A percentile compares a stretch with the other conserved stretches of the same genome.
phyloP scores from a whole-genome alignment of 2,888 invertebrate genomes.

The Lymantria dispar region DNA sequence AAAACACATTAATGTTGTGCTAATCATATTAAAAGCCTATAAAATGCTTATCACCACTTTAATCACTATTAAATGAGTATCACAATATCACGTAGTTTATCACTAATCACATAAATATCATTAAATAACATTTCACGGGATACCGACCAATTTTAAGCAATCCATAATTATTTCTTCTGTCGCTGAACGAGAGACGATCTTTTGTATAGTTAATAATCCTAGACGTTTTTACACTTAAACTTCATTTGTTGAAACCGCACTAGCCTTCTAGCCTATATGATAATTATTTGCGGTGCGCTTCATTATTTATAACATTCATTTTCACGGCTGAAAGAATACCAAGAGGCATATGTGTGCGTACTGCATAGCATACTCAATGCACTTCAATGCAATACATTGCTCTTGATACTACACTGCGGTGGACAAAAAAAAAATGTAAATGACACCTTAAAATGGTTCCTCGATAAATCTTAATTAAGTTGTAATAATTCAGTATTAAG shows the following conservation, averaged over 20 bases:
- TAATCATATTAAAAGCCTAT: too few relatives aligned
- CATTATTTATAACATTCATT: slow-evolving; percentile 82
- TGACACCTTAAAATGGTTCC: too few relatives aligned
- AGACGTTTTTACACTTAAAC: slow-evolving; percentile 30
- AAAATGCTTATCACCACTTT: neutral
- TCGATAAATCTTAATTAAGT: too few relatives aligned
- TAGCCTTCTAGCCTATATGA: slow-evolving; percentile 74
- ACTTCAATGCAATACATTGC: neutral
- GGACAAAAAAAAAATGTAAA: neutral
- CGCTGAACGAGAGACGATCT: slow-evolving; percentile 30
- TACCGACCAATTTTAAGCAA: slow-evolving; percentile 82
- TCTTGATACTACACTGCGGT: neutral
- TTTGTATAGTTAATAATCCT: slow-evolving; percentile 28
- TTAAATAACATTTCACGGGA: slow-evolving; percentile 31
- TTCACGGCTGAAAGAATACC: slow-evolving; percentile 76
- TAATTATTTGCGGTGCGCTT: slow-evolving; percentile 64
- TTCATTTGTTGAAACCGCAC: slow-evolving; percentile 61
- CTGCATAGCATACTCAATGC: slow-evolving; percentile 24
- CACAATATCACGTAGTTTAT: slow-evolving; percentile 39
- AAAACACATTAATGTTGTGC: too few relatives aligned
- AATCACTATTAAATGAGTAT: neutral
- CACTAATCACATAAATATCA: slow-evolving; percentile 39
- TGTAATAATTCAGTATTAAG: too few relatives aligned
- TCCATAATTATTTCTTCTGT: slow-evolving; percentile 67
- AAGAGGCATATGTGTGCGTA: slow-evolving; percentile 34